These are phyloP conservation scores for Bostrychus sinensis DNA, from an alignment of 2,113 vertebrate genomes.

Conservation along the genomic window DNA sequence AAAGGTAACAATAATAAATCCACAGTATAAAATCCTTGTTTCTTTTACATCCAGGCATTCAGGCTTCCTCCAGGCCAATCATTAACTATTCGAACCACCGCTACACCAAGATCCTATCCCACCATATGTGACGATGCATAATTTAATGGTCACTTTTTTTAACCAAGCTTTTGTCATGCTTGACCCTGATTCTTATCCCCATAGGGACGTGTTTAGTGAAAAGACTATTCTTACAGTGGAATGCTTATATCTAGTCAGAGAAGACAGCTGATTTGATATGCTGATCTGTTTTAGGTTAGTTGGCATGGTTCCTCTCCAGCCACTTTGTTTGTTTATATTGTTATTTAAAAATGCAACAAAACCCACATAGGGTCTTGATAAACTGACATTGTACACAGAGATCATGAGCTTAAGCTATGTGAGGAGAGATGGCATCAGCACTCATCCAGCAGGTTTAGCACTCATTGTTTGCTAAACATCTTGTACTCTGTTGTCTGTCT, in stretches of 20 bases:
- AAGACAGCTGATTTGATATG: too few species aligned
- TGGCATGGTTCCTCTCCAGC: neutral
- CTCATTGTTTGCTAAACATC: conserved; percentile 64
- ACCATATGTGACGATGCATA: conserved; percentile 81
- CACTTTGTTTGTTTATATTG: neutral
- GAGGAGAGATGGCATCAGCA: conserved; percentile 39
- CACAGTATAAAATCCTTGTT: neutral
- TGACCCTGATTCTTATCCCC: conserved; percentile 68
- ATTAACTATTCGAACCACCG: conserved; percentile 76
- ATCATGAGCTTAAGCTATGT: conserved; percentile 1
- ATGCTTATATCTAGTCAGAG: conserved; percentile 11
- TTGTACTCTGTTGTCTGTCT: conserved; percentile 34
- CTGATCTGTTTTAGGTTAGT: conserved; percentile 21
- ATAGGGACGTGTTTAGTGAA: conserved; percentile 50
- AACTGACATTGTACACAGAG: neutral
- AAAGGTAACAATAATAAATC: neutral
- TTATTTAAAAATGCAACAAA: neutral
- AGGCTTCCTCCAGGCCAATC: conserved; percentile 71
- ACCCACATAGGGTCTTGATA: neutral
- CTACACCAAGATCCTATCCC: conserved; percentile 63
- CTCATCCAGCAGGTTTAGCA: conserved; percentile 58
- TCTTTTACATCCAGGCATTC: conserved; percentile 41
- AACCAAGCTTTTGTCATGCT: conserved; percentile 53
- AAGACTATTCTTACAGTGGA: conserved; percentile 19
- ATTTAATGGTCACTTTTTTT: conserved; percentile 72